A percentile compares a stretch with the other conserved stretches of the same genome.
These are phyloP conservation scores for Sminthurinus signatus DNA, from an alignment of 1,140 invertebrate species.

Conservation along the genomic window DNA sequence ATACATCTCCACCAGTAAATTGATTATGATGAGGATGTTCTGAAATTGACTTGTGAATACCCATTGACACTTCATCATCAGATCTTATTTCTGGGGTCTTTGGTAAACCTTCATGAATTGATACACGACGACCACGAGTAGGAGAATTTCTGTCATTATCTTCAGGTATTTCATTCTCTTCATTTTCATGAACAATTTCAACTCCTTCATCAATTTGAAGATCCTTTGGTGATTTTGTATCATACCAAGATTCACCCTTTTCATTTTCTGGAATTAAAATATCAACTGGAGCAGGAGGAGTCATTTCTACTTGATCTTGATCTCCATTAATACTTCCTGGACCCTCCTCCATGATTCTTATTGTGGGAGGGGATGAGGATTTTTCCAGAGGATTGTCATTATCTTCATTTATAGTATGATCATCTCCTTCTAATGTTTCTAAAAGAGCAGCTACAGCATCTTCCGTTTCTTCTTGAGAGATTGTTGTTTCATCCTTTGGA, in stretches of 20 bases:
- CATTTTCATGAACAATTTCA: no score
- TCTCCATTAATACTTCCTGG: not conserved
- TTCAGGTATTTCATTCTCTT: not conserved
- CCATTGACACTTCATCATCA: not conserved
- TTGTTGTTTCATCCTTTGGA: conserved; percentile 55
- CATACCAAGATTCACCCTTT: conserved; percentile 13
- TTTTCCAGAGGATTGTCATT: conserved; percentile 15
- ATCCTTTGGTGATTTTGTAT: conserved; percentile 26
- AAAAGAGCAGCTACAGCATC: conserved; percentile 80
- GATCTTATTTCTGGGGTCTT: conserved; percentile 22
- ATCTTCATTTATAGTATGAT: conserved; percentile 42
- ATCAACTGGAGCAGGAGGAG: conserved; percentile 3
- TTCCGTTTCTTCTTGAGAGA: conserved; percentile 86
- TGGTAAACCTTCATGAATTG: conserved; percentile 8
- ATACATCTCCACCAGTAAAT: not conserved
- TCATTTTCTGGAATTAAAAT: not conserved
- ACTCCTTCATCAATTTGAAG: conserved; percentile 27
- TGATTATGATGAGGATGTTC: not conserved
- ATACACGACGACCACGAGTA: not conserved
- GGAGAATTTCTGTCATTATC: not conserved
- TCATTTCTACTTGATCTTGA: no score
- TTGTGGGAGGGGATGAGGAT: conserved; percentile 33
- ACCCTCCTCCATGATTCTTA: conserved; percentile 34
- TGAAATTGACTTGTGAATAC: not conserved
- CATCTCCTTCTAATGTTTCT: conserved; percentile 63